phyloP scores from a whole-genome alignment of 1,140 invertebrate species.

The Euwallacea fornicatus region DNA sequence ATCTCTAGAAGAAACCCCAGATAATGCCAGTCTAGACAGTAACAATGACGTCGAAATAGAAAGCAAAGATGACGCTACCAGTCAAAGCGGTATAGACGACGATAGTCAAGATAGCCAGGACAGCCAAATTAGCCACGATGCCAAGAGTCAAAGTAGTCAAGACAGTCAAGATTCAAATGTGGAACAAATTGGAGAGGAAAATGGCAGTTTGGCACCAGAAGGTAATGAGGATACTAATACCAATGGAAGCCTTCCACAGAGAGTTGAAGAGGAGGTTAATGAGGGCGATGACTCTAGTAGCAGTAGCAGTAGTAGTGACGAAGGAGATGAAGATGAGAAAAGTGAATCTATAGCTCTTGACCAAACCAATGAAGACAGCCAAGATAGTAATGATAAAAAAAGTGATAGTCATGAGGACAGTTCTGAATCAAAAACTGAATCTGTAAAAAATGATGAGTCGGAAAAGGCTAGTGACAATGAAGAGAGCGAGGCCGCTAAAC shows the following conservation, averaged over 20 bases:
- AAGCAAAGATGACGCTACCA: constrained; percentile 14
- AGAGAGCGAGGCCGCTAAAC: not conserved
- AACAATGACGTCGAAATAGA: constrained; percentile 21
- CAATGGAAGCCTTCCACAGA: constrained; percentile 29
- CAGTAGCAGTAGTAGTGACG: constrained; percentile 30
- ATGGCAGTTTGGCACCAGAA: constrained; percentile 10
- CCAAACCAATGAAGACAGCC: constrained; percentile 18
- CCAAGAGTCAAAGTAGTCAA: constrained; percentile 17
- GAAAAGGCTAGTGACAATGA: constrained; percentile 33
- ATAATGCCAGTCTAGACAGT: constrained; percentile 42
- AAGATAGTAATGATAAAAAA: not conserved
- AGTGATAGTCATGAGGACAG: constrained; percentile 11
- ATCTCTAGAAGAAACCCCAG: constrained; percentile 42
- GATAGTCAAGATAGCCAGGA: constrained; percentile 39
- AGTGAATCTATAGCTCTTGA: not conserved
- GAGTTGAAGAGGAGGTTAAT: constrained; percentile 37
- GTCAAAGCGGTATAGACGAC: constrained; percentile 24
- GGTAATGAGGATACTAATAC: constrained; percentile 20
- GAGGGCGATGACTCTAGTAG: constrained; percentile 31
- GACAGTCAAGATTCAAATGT: constrained; percentile 31
- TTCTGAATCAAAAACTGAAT: constrained; percentile 15
- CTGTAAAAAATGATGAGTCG: not conserved
- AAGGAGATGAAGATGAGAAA: constrained; percentile 4
- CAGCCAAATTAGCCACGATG: constrained; percentile 29
- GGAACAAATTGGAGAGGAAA: constrained; percentile 35